Evolutionary conservation across 2,888 invertebrate genomes (phyloP), one percentile per base, ranked within the genome.

Genomic region (Hemicrepidius hirtus): DNA sequence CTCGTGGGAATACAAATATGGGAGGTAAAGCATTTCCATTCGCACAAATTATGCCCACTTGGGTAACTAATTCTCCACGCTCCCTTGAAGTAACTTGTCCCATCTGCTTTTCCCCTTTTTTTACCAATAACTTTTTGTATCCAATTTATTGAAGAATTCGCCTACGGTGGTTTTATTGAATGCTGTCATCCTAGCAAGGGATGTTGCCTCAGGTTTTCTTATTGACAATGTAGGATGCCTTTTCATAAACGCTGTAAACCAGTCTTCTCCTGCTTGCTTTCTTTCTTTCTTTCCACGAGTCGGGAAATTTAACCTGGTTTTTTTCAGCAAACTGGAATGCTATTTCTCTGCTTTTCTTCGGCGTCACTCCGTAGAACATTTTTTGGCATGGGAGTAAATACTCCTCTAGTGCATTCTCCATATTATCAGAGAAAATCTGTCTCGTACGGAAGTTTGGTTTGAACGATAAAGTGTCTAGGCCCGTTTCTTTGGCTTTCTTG

Each of bases 21-120:
- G 70, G 68, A 49, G 73, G 73, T 41, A 71, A 53, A 28, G 71
- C 46, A 46, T 44, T 75, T 21, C 74, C 68, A 68, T 74, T 74
- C 6, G 68, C 71, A 1, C 70, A 67, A 73, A 75, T 73, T 44
- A 68, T 49, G 62, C 55, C 13, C n/a, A 59, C 28, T 28, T 24
- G 62, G 16, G 41, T 60, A 10, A 60, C n/a, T 41, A 60, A 12
- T 21, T 18, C 40, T 41, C 60, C 59, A 40, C 28, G 41, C 60
- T 68, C 59, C 32, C 57, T 28, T 12, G 62, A 68, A 9, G 49
- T 67, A 3, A 67, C 59, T 16, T 67, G 40, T 3, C 40, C 62
- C 6, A 62, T 20, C 21, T 68, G 68, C 57, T 60, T 57, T 68
- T 57, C 24, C 13, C 57, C 41, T 46, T 73, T 75, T 66, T 18